Percentiles rank a stretch among this genome's conserved stretches.
phyloP scores from a whole-genome alignment of 2,113 vertebrate species.

The Hydropotes inermis region DNA sequence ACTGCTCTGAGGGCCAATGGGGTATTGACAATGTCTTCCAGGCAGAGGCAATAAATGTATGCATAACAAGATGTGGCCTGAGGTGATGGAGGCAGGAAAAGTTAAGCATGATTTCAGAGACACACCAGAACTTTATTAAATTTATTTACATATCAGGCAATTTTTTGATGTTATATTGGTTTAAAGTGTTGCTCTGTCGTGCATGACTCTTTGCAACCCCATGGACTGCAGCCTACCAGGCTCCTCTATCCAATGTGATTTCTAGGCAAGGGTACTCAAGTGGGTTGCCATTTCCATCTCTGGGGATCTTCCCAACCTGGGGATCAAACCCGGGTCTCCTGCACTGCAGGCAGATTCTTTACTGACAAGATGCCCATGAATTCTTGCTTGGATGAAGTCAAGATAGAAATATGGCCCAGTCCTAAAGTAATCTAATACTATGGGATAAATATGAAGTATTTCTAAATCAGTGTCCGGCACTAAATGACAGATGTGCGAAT shows the following conservation, averaged over 20 bases:
- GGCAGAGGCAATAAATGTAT: constrained; percentile 72
- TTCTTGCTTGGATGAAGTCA: constrained; percentile 25
- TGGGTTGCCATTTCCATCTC: not conserved
- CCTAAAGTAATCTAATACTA: not conserved
- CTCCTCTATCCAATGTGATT: not conserved
- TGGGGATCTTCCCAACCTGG: not conserved
- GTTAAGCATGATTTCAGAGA: constrained; percentile 67
- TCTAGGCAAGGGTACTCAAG: not conserved
- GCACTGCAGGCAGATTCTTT: not conserved
- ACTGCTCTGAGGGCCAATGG: constrained; percentile 42
- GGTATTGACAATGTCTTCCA: constrained; percentile 63
- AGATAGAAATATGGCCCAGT: not conserved
- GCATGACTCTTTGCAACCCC: not conserved
- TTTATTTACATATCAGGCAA: constrained; percentile 70
- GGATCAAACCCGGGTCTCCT: not conserved
- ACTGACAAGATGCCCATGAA: not conserved
- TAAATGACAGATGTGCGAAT: not conserved
- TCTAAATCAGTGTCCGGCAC: not conserved
- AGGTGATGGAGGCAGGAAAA: constrained; percentile 65
- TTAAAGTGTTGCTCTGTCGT: not conserved
- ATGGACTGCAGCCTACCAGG: not conserved
- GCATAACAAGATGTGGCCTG: constrained; percentile 72
- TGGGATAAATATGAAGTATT: not conserved
- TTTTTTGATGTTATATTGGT: constrained; percentile 48
- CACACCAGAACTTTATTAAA: constrained; percentile 75